phyloP scores from a whole-genome alignment of 2,113 vertebrate genomes.

The Hydrochoerus hydrochaeris region DNA sequence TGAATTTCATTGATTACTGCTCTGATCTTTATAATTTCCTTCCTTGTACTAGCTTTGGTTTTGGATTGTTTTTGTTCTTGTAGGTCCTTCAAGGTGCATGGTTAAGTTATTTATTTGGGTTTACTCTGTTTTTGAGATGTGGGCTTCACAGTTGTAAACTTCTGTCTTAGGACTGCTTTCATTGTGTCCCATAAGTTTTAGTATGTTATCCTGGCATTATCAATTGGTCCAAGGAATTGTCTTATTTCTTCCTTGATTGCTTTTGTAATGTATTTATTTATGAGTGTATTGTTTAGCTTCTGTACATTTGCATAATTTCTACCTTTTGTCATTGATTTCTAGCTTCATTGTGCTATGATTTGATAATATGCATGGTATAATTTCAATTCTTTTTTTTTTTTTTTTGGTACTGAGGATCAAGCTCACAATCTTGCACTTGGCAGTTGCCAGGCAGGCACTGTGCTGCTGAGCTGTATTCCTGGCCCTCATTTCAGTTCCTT shows the following conservation, averaged over 20 bases:
- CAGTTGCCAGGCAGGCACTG: too few species aligned
- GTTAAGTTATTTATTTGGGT: neutral
- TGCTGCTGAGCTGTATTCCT: too few species aligned
- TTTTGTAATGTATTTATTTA: neutral
- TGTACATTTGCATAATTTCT: neutral
- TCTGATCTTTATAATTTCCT: neutral
- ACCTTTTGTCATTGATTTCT: neutral
- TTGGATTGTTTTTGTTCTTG: neutral
- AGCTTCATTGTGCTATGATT: neutral
- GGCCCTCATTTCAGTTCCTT: neutral
- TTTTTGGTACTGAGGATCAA: too few species aligned
- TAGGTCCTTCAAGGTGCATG: neutral
- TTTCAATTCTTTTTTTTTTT: neutral
- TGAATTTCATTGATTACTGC: neutral
- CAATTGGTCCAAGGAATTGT: neutral
- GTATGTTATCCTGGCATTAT: neutral
- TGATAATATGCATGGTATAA: neutral
- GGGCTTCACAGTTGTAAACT: neutral
- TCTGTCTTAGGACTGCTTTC: neutral
- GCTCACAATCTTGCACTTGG: too few species aligned
- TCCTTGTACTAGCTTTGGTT: neutral
- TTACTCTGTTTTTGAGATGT: neutral
- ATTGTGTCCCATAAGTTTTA: neutral
- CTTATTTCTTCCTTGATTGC: neutral
- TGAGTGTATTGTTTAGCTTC: neutral